Conservation (phyloP, 2,888 invertebrate species). For the Raillietiella orientalis region DNA sequence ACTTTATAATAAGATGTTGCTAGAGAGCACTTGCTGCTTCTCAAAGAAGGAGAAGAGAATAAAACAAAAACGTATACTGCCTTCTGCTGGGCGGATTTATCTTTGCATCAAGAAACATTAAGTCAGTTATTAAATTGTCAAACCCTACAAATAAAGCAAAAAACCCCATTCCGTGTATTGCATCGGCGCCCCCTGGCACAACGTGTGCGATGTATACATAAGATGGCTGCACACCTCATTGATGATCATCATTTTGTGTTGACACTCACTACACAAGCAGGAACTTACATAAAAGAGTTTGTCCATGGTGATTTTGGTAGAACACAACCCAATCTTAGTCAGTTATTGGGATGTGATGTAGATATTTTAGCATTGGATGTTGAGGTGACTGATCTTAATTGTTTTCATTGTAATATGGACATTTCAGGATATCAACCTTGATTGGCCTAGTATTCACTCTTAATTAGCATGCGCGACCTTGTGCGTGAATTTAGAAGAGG, state of each 20-base stretch:
- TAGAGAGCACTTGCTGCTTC: constrained; percentile 2
- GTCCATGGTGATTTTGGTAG: constrained; percentile 83
- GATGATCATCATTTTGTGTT: constrained; percentile 23
- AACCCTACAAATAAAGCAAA: constrained; percentile 30
- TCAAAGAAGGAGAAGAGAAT: constrained; percentile 57
- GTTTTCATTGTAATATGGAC: background rate
- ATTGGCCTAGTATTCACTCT: no score
- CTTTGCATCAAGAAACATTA: constrained; percentile 12
- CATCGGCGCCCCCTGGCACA: constrained; percentile 39
- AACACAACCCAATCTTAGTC: constrained; percentile 38
- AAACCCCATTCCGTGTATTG: constrained; percentile 63
- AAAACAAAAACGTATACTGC: constrained; percentile 67
- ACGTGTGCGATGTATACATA: constrained; percentile 28
- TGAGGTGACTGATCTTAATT: constrained; percentile 12
- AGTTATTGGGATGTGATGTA: constrained; percentile 27
- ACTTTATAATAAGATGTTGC: background rate
- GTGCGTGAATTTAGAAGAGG: no score
- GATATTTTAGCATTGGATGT: constrained; percentile 87
- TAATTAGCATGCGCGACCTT: no score
- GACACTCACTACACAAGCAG: constrained; percentile 46
- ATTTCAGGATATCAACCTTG: no score
- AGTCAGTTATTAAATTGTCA: constrained; percentile 20
- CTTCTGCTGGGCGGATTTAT: constrained; percentile 24
- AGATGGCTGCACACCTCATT: constrained; percentile 22
- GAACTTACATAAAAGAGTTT: constrained; percentile 91